phyloP scores from a whole-genome alignment of 2,797 vertebrate species.

The Anabacerthia variegaticeps region DNA sequence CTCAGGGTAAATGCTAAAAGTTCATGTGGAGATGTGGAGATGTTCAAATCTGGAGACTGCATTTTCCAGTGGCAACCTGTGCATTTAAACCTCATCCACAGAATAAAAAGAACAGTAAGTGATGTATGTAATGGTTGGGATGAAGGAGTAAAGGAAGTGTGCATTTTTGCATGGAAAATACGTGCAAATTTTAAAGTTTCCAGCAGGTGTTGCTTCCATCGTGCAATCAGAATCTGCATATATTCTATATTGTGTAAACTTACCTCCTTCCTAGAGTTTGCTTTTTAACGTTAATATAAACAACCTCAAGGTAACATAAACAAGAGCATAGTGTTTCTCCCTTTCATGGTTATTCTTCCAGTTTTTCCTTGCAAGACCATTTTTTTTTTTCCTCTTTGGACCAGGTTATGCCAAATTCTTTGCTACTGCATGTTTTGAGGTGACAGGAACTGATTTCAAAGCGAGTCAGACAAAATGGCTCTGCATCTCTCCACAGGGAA shows the following conservation, averaged over 20 bases:
- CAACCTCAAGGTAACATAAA: neutral
- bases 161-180: neutral
- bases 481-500: neutral
- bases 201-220: neutral
- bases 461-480: neutral
- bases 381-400: neutral
- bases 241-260: neutral
- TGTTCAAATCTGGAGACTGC: neutral
- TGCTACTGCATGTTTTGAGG: neutral
- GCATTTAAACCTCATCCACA: neutral
- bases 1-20: neutral
- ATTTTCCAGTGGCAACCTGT: neutral
- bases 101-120: neutral
- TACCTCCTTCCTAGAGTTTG: neutral
- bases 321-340: neutral
- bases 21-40: neutral
- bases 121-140: neutral
- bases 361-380: neutral
- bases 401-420: neutral
- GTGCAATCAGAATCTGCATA: neutral
- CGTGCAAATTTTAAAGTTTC: neutral
- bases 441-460: conserved; percentile 12
- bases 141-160: neutral
- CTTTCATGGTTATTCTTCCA: neutral
- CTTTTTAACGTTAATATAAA: conserved; percentile 11